A percentile compares a stretch with the other conserved stretches of the same genome.
These are phyloP conservation scores for Pemphigus obesinymphae DNA, from an alignment of 1,140 invertebrate genomes.

Conservation along the genomic window DNA sequence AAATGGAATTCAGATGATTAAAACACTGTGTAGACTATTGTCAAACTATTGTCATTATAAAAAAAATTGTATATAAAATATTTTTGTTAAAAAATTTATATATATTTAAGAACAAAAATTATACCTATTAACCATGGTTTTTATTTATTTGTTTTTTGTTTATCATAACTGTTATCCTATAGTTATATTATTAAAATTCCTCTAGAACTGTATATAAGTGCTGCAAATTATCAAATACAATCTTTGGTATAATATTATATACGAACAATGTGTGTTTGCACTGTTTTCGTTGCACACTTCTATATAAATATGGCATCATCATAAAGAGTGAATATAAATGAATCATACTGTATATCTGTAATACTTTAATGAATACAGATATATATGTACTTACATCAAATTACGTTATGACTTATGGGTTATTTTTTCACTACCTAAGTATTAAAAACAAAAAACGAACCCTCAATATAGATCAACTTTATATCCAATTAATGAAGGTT, in stretches of 20 bases:
- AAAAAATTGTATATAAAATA: slow-evolving; percentile 40
- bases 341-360: no score
- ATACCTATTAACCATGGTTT: slow-evolving; percentile 37
- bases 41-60: slow-evolving; percentile 22
- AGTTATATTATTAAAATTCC: no score
- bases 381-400: no score
- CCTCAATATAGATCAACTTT: neutral
- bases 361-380: no score
- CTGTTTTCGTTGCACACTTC: neutral
- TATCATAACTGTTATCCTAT: no score
- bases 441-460: neutral
- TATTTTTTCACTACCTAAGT: neutral
- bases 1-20: slow-evolving; percentile 31
- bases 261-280: neutral
- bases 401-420: neutral
- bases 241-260: neutral
- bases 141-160: slow-evolving; percentile 11
- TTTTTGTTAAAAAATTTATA: slow-evolving; percentile 41
- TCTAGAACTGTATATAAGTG: no score
- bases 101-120: slow-evolving; percentile 41
- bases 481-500: neutral
- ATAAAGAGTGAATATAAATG: no score
- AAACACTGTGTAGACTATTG: slow-evolving; percentile 22
- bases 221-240: neutral
- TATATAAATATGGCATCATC: no score